Evolutionary conservation across 2,888 invertebrate species (phyloP).

Genomic region (Resseliella maxima): DNA sequence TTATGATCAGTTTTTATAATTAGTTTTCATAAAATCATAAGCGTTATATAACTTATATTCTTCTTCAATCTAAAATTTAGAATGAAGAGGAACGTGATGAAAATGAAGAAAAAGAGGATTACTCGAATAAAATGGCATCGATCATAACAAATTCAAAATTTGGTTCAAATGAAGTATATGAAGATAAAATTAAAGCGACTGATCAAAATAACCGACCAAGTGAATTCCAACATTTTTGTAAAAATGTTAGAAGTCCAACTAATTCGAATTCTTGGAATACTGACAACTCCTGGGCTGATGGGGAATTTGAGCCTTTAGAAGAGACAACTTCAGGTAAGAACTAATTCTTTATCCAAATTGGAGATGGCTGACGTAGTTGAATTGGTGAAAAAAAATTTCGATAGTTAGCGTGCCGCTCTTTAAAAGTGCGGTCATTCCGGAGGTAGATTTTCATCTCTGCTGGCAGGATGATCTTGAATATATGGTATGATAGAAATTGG

Average conservation of each 20-base stretch:
- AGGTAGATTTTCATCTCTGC: too few species aligned
- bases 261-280: constrained; percentile 64
- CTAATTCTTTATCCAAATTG: neutral
- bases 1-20: too few species aligned
- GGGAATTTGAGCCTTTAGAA: constrained; percentile 84
- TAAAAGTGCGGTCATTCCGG: too few species aligned
- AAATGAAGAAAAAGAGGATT: constrained; percentile 58
- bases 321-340: constrained; percentile 70
- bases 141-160: neutral
- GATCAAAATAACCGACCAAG: constrained; percentile 56
- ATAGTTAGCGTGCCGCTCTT: too few species aligned
- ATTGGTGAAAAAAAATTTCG: too few species aligned
- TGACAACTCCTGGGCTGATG: constrained; percentile 80
- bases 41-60: neutral
- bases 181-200: neutral
- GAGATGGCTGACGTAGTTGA: neutral
- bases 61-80: constrained; percentile 31
- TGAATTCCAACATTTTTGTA: too few species aligned
- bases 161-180: neutral
- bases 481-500: too few species aligned
- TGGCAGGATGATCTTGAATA: too few species aligned
- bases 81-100: constrained; percentile 58
- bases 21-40: neutral
- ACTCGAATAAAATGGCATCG: constrained; percentile 59
- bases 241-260: constrained; percentile 59